Evolutionary conservation across 1,140 invertebrate genomes (phyloP).

Genomic region (Lineus longissimus): DNA sequence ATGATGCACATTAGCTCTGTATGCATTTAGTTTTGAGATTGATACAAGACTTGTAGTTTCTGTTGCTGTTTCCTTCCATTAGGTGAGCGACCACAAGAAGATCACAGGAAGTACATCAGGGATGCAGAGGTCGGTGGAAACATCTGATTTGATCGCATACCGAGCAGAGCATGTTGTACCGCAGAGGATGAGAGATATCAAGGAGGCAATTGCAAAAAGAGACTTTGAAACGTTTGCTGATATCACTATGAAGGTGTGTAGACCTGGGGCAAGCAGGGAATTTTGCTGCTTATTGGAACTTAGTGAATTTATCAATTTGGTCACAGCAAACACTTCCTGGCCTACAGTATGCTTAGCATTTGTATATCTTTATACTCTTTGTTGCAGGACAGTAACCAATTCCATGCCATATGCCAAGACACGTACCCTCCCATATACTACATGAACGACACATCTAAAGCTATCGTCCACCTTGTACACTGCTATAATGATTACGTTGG

Average conservation of each 20-base stretch:
- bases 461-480: slow-evolving; percentile 78
- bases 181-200: slow-evolving; percentile 65
- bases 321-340: too few relatives aligned
- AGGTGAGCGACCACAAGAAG: slow-evolving; percentile 81
- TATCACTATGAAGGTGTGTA: slow-evolving; percentile 79
- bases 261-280: too few relatives aligned
- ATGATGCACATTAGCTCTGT: too few relatives aligned
- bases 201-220: slow-evolving; percentile 70
- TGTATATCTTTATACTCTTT: slow-evolving; percentile 14
- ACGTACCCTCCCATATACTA: slow-evolving; percentile 92
- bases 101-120: slow-evolving; percentile 82
- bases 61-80: slow-evolving; percentile 15
- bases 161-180: slow-evolving; percentile 72
- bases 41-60: neutral
- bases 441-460: slow-evolving; percentile 82
- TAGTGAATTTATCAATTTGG: too few relatives aligned
- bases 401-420: slow-evolving; percentile 92
- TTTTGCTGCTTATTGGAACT: slow-evolving; percentile 5
- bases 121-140: slow-evolving; percentile 81
- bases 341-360: too few relatives aligned
- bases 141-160: slow-evolving; percentile 77
- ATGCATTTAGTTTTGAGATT: neutral
- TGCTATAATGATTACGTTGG: slow-evolving; percentile 69
- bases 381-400: slow-evolving; percentile 85
- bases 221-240: slow-evolving; percentile 87